phyloP scores from a whole-genome alignment of 2,888 invertebrate genomes.

The Cosmopolites sordidus region DNA sequence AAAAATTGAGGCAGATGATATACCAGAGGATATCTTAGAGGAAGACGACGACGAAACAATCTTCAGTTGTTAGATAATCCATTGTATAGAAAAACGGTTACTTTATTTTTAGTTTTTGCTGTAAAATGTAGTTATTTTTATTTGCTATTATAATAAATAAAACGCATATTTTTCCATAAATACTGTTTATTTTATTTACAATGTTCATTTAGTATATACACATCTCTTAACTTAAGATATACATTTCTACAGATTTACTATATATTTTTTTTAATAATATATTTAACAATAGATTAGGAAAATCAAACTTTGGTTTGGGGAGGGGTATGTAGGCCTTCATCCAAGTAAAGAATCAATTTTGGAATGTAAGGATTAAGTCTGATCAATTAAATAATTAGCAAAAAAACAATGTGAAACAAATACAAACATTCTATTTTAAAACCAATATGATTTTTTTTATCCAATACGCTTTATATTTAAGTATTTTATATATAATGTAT shows the following conservation, averaged over 20 bases:
- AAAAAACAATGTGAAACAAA: no score
- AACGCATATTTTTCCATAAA: background rate
- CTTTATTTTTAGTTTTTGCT: no score
- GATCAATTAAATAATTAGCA: no score
- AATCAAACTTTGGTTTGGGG: conserved; percentile 20
- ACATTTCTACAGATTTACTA: conserved; percentile 19
- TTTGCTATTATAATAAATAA: background rate
- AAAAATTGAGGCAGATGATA: no score
- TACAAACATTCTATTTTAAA: no score
- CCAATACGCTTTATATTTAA: no score
- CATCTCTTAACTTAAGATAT: conserved; percentile 10
- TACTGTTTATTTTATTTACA: background rate
- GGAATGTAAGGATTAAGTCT: conserved; percentile 13
- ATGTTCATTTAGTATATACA: conserved; percentile 14
- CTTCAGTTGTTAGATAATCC: no score
- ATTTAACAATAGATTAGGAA: conserved; percentile 5
- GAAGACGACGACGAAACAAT: no score
- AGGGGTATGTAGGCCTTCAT: conserved; percentile 10
- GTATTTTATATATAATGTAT: no score
- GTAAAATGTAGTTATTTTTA: background rate
- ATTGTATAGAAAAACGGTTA: no score
- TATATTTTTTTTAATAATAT: conserved; percentile 21
- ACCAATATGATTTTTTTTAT: no score
- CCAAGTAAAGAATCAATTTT: conserved; percentile 7
- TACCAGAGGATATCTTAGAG: no score